Base-by-base conservation (phyloP, 2,797 vertebrate species). In the Chaetodon trifasciatus region DNA sequence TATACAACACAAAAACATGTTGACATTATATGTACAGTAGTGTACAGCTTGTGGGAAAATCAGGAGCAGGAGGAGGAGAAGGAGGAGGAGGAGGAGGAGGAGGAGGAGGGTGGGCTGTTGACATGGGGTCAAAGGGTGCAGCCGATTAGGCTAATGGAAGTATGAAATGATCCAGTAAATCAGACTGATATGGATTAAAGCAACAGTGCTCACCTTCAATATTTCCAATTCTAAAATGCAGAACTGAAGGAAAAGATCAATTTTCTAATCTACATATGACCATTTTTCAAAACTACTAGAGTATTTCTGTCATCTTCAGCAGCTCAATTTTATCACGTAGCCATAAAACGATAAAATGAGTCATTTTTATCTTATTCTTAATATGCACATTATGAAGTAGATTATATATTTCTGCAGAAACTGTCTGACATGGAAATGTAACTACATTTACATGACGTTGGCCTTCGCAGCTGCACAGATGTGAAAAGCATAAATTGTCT, bases 81-180 rank as follows among this genome's bases (percentile, higher is more conserved):
- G n/a, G n/a, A n/a, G n/a, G n/a, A n/a, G n/a, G n/a, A n/a, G n/a
- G n/a, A n/a, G n/a, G n/a, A n/a, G n/a, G n/a, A 50, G 37, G 6
- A n/a, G 11, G 23, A 15, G 37, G 49, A 6, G 37, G 44, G 46
- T 0, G 28, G 37, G 40, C 3, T 7, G 65, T 17, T 78, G 42
- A 73, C 60, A 37, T 42, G 73, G 50, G 77, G 62, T 82, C 42
- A 80, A 8, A 67, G n/a, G 60, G 21, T 9, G 52, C 39, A 62
- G n/a, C 42, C 73, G 49, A 76, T 70, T 15, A 70, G 57, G 16
- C 35, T 60, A 73, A 86, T 76, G 74, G 57, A 74, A 13, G 13
- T 11, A 52, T 53, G 44, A 78, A 78, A 61, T 68, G 71, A 76
- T 40, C 39, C 12, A 4, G 17, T 52, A 19, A 52, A 53, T 39